Base-by-base conservation (phyloP, 1,140 invertebrate genomes). In the Olivierus martensii region DNA sequence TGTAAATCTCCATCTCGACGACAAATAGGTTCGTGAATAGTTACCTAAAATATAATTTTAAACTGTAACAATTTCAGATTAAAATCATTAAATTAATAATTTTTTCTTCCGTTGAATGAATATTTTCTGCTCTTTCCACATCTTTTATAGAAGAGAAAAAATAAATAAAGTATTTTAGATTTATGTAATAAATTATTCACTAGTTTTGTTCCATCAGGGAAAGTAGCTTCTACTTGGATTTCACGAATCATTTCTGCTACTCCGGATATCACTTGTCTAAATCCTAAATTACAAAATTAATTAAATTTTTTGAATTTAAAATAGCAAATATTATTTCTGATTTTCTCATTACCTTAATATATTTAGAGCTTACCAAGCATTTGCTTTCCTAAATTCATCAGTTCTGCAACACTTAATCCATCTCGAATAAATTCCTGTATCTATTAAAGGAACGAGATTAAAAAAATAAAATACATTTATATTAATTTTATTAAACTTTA, bases 171-270 rank as follows among this genome's bases (percentile, higher is more conserved):
- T n/a, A n/a, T n/a, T n/a, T n/a, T n/a, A n/a, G n/a, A n/a, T n/a
- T n/a, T 28, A 28, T 28, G 9, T 4, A 28, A 28, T 4, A 28
- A 28, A 9, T 28, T 9, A 9, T 52, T 38, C 54, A 71, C 68
- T 57, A 69, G 48, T 61, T 70, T 70, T 18, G 67, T 67, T 19
- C 69, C 69, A 57, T 71, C 69, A 0, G 65, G 63, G 59, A 71
- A 71, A 1, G 68, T 69, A 15, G 63, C 67, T 47, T 70, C 68
- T 9, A 71, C 54, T 44, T 67, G 65, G 9, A 71, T 57, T 41
- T 71, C 67, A 0, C 38, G 28, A 2, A 71, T 59, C 65, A 70
- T 66, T 28, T 63, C 57, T 0, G 54, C 56, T 12, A 71, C 66
- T 6, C 69, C 69, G 5, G 64, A 55, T 52, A 67, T 48, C 0